phyloP scores from a whole-genome alignment of 2,888 invertebrate genomes.

The Cheiracanthium punctorium region DNA sequence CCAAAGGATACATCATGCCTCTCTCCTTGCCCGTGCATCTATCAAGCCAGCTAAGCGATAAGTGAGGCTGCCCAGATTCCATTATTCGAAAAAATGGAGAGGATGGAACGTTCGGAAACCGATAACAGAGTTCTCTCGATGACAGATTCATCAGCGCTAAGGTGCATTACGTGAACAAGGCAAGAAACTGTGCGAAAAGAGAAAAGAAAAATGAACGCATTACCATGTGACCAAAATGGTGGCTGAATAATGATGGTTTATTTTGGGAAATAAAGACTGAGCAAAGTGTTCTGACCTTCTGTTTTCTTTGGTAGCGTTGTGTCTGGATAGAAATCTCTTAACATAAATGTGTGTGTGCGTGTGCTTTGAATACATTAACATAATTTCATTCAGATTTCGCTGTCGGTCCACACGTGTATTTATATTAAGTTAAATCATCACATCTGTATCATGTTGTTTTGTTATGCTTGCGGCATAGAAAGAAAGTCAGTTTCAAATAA shows the following conservation, averaged over 20 bases:
- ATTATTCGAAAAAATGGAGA: slow-evolving; percentile 4
- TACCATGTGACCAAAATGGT: not conserved
- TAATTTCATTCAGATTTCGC: too few species aligned
- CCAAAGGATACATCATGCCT: not conserved
- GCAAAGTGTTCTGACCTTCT: not conserved
- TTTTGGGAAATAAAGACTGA: not conserved
- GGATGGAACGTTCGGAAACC: not conserved
- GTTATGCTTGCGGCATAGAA: too few species aligned
- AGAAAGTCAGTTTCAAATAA: too few species aligned
- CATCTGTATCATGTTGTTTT: too few species aligned
- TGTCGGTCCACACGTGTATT: too few species aligned
- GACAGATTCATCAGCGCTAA: slow-evolving; percentile 16
- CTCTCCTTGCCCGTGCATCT: not conserved
- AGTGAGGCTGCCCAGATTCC: slow-evolving; percentile 37
- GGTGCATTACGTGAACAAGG: slow-evolving; percentile 11
- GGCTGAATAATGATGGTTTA: not conserved
- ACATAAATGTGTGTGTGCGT: too few species aligned
- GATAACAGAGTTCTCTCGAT: slow-evolving; percentile 16
- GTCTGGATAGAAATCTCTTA: too few species aligned
- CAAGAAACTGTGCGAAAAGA: not conserved
- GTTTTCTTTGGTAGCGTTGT: too few species aligned
- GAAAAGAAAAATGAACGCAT: not conserved
- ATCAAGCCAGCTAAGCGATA: slow-evolving; percentile 28
- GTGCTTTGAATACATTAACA: too few species aligned
- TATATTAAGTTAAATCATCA: too few species aligned